Base-by-base conservation (phyloP, 1,140 invertebrate genomes). In the Papilio polyxenes region DNA sequence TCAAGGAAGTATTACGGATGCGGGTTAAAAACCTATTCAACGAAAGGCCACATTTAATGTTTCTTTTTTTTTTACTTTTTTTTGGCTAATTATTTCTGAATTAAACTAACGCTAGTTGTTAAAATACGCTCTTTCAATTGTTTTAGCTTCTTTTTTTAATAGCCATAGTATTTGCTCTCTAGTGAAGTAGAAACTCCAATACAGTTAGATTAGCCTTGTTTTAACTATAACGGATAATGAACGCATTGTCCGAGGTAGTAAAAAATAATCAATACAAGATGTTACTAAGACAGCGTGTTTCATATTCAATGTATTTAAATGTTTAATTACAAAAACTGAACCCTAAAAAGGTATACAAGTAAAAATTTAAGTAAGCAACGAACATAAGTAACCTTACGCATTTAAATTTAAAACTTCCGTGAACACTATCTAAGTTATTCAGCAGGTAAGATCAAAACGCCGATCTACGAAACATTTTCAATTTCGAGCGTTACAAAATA, bases 201-300 rank as follows among this genome's bases (percentile, higher is more conserved):
- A 62, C 20, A 20, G 20, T 62, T 62, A 62, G 17, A 23, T 23
- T 62, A 17, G 59, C 59, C 56, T 59, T 59, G n/a, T 62, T 62
- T 62, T 23, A 62, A 62, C n/a, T 62, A 62, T 62, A 62, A 62
- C 59, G 59, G 59, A 62, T 23, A 62, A 62, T 62, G 59, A 9
- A 62, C 59, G 59, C 59, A 62, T n/a, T 62, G n/a, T 62, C 0
- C n/a, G 59, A 20, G 59, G 2, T 0, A 20, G 6, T 20, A 62
- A 62, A 62, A n/a, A 20, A 17, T 56, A 62, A 23, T 62, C 59
- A 62, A 62, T 62, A 8, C 59, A 62, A 62, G 59, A 62, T 62
- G 17, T 56, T 56, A 56, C 23, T 31, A 17, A 17, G 59, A 62
- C 59, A 10, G 0, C 59, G n/a, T 62, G 20, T 62, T 62, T 62